These are phyloP conservation scores for Leuctra nigra DNA, from an alignment of 2,888 invertebrate species.

Conservation along the genomic window DNA sequence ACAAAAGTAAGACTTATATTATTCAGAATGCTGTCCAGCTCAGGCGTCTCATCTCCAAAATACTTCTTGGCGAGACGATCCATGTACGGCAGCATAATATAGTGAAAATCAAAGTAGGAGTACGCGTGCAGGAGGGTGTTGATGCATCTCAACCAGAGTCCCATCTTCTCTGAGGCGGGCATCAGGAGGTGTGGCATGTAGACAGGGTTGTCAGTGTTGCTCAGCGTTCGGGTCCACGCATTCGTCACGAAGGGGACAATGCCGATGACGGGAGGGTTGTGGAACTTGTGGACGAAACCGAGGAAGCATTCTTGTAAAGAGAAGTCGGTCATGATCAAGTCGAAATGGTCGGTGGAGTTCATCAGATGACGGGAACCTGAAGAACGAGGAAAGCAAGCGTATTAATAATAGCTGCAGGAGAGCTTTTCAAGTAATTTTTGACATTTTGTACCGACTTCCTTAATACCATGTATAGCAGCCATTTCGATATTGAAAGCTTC, in stretches of 20 bases:
- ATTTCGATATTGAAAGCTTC: no score
- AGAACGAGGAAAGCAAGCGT: no score
- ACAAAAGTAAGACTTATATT: conserved; percentile 40
- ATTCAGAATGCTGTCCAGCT: conserved; percentile 43
- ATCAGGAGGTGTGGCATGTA: conserved; percentile 19
- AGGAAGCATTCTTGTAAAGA: conserved; percentile 21
- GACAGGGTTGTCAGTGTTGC: conserved; percentile 22
- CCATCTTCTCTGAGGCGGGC: conserved; percentile 23
- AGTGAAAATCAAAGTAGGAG: background rate
- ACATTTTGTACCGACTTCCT: no score
- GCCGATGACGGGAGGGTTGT: conserved; percentile 24
- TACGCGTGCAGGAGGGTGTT: conserved; percentile 31
- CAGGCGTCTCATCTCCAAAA: conserved; percentile 29
- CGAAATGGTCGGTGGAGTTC: no score
- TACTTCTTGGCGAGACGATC: conserved; percentile 23
- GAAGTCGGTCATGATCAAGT: conserved; percentile 22
- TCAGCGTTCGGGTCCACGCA: conserved; percentile 16
- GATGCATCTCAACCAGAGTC: conserved; percentile 21
- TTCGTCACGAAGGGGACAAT: conserved; percentile 23
- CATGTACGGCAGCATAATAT: conserved; percentile 14
- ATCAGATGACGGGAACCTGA: no score
- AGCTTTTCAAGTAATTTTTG: no score
- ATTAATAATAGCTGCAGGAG: no score
- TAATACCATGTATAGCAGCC: no score
- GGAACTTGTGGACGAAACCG: conserved; percentile 20